Conservation (phyloP, 2,113 vertebrate genomes). For the Ammodytes dubius region DNA sequence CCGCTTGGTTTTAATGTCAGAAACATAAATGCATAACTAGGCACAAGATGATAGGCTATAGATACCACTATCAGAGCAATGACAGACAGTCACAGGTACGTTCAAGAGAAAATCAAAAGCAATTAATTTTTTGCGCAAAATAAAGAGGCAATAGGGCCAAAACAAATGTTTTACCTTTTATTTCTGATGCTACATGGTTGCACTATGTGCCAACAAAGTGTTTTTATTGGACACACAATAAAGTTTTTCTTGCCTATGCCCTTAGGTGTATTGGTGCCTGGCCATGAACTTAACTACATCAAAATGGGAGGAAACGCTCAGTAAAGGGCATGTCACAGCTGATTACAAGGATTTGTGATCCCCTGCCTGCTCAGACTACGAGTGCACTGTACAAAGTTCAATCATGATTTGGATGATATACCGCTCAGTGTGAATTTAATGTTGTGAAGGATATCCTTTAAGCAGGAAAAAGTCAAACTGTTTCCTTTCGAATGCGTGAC, state of each 20-base stretch:
- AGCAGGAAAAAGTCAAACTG: background rate
- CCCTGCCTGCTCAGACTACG: slow-evolving; percentile 26
- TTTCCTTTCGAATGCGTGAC: background rate
- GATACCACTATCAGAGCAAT: background rate
- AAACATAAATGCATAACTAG: slow-evolving; percentile 4
- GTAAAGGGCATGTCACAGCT: slow-evolving; percentile 34
- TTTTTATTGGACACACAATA: slow-evolving; percentile 45
- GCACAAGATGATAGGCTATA: background rate
- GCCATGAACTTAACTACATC: slow-evolving; percentile 42
- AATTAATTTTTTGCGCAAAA: background rate
- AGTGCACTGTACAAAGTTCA: slow-evolving; percentile 24
- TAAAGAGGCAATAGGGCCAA: background rate
- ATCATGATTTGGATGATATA: slow-evolving; percentile 9
- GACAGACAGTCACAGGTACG: background rate
- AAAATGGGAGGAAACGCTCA: slow-evolving; percentile 31
- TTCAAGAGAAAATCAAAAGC: background rate
- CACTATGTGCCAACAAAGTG: background rate
- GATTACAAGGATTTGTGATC: slow-evolving; percentile 53
- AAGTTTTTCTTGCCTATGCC: slow-evolving; percentile 30
- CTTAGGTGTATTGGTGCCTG: slow-evolving; percentile 46
- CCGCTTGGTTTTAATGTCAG: slow-evolving; percentile 29
- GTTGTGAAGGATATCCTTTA: background rate
- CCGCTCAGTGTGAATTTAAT: background rate
- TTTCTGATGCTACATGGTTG: background rate
- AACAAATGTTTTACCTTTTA: background rate